These are phyloP conservation scores for Polietes domitor DNA, from an alignment of 2,888 invertebrate species.

Conservation along the genomic window DNA sequence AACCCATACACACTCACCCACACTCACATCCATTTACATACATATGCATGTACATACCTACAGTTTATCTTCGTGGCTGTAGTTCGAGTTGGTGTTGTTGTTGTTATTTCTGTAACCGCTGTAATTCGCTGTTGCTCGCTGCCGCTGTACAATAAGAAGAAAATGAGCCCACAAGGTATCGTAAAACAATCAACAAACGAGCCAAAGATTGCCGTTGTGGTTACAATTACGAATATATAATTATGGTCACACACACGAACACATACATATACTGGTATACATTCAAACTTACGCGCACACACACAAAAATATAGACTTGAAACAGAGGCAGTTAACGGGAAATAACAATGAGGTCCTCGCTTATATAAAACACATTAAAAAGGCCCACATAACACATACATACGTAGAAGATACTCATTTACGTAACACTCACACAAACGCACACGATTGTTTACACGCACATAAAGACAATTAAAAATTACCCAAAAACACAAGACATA, in stretches of 20 bases:
- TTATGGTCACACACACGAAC: slow-evolving; percentile 62
- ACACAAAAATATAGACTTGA: neutral
- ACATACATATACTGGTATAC: slow-evolving; percentile 36
- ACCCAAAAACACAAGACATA: slow-evolving; percentile 30
- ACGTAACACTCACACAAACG: neutral
- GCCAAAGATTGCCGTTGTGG: slow-evolving; percentile 71
- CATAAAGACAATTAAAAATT: slow-evolving; percentile 62
- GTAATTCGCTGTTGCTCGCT: neutral
- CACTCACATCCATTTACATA: neutral
- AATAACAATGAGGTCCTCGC: slow-evolving; percentile 20
- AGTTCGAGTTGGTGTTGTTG: slow-evolving; percentile 13
- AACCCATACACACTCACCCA: neutral
- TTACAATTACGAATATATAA: slow-evolving; percentile 70
- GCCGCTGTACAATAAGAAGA: slow-evolving; percentile 38
- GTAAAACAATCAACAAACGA: slow-evolving; percentile 78
- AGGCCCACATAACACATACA: slow-evolving; percentile 35
- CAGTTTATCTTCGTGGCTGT: slow-evolving; percentile 13
- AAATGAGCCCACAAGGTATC: slow-evolving; percentile 77
- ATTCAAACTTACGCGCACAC: neutral
- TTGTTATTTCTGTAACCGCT: too few species aligned
- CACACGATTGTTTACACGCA: neutral
- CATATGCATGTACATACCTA: too few species aligned
- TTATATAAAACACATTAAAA: slow-evolving; percentile 60
- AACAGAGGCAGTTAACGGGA: neutral
- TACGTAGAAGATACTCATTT: slow-evolving; percentile 8